phyloP scores from a whole-genome alignment of 53 echinoderm and acorn worm genomes.

The Stichopus horrens region DNA sequence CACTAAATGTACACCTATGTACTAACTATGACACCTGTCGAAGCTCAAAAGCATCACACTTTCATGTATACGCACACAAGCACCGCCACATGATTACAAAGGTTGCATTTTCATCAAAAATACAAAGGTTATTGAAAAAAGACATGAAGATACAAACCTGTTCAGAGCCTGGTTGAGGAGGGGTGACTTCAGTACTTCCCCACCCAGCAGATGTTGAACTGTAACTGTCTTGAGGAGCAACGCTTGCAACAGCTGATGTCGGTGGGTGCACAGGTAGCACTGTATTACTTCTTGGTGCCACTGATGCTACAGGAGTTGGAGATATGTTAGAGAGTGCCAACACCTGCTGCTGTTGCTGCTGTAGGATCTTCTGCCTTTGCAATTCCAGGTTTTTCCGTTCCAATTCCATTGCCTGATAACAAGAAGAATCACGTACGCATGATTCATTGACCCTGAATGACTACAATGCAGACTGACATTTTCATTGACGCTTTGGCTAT shows the following conservation, averaged over 20 bases:
- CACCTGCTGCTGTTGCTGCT: constrained; percentile 61
- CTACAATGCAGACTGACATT: no score
- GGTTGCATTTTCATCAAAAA: no score
- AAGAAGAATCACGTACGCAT: not conserved
- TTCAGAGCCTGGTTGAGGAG: constrained; percentile 43
- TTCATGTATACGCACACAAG: no score
- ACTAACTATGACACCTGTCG: no score
- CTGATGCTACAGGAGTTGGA: constrained; percentile 23
- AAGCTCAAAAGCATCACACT: no score
- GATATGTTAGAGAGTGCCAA: constrained; percentile 16
- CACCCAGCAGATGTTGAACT: constrained; percentile 5
- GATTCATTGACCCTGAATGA: no score
- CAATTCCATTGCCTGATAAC: constrained; percentile 69
- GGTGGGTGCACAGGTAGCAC: not conserved
- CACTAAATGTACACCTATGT: no score
- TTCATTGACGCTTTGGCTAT: no score
- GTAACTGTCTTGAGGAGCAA: constrained; percentile 33
- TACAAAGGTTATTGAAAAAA: no score
- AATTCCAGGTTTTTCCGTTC: constrained; percentile 69
- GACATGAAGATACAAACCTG: not conserved
- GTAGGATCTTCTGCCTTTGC: constrained; percentile 60
- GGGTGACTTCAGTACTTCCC: constrained; percentile 18
- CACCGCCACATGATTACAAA: no score
- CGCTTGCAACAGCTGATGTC: not conserved
- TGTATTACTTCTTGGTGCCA: constrained; percentile 1